Evolutionary conservation across 2,888 invertebrate species (phyloP), one percentile per base, ranked within the genome.

Genomic region (Polyommatus icarus): DNA sequence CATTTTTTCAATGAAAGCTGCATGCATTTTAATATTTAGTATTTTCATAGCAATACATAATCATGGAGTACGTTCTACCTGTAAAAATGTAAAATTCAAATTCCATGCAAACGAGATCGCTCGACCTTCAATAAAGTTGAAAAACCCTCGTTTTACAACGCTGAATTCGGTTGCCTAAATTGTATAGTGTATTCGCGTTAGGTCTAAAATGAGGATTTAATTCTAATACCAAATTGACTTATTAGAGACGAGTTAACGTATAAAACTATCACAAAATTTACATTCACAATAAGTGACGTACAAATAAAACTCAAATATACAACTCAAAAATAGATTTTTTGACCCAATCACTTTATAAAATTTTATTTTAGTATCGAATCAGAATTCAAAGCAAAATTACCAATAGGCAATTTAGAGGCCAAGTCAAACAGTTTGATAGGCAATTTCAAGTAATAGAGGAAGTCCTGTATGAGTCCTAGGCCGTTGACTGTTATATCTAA

Each of bases 401-500:
- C 29, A 67, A 32, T 32, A 67, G n/a, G n/a, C n/a, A n/a, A n/a
- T n/a, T n/a, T n/a, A n/a, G 29, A 32, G 67, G 24, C 1, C 67
- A 15, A 32, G 67, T 67, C 15, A 67, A 67, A 18, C 29, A 73
- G 20, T 46, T 46, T 40, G 73, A 73, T 73, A 73, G 15, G 75
- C 75, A 75, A 75, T 75, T 54, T 54, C 54, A 18, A 75, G 54
- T 29, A 75, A 75, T 75, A 75, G 50, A 75, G 75, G 75, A 75
- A 75, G 75, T 75, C 75, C 75, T 75, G 75, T 75, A 40, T 54
- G 75, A 75, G 54, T 15, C 20, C 24, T 54, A 24, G 50, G 54
- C 75, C 54, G 75, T 54, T 75, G 75, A 75, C 75, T 54, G 46
- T n/a, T 20, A 50, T 20, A 54, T 75, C 50, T 75, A 75, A 75